A percentile compares a stretch with the other conserved stretches of the same genome.
Evolutionary conservation across 2,888 invertebrate genomes (phyloP).

Genomic region (Selenia dentaria): DNA sequence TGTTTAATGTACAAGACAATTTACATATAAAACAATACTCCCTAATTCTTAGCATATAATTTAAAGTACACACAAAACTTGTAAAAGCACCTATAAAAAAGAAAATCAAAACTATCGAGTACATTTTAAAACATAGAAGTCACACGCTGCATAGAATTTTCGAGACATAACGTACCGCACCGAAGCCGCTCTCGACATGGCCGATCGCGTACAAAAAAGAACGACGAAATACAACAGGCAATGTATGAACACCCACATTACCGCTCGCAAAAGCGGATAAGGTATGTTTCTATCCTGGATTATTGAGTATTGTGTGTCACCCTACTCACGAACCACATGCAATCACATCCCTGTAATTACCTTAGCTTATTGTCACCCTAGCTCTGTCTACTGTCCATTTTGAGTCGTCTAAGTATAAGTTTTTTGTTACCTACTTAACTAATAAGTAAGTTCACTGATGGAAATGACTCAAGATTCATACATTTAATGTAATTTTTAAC

Average conservation of each 20-base stretch:
- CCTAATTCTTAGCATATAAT: no score
- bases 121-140: constrained; percentile 10
- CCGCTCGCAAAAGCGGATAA: constrained; percentile 36
- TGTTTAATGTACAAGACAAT: no score
- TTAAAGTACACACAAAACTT: no score
- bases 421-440: no score
- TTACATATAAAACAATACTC: no score
- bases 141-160: constrained; percentile 14
- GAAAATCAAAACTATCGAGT: no score
- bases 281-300: constrained; percentile 50
- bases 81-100: no score
- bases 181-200: constrained; percentile 5
- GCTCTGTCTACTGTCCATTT: no score
- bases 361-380: background rate
- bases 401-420: no score
- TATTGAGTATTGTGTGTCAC: constrained; percentile 45
- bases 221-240: constrained; percentile 42
- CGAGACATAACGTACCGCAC: constrained; percentile 14
- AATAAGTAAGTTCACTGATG: no score
- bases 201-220: constrained; percentile 24
- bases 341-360: background rate
- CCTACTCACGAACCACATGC: constrained; percentile 20
- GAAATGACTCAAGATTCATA: no score
- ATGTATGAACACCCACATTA: constrained; percentile 45
- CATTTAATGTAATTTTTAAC: no score